Evolutionary conservation across 1,140 invertebrate genomes (phyloP), one percentile per base, ranked within the genome.

Genomic region (Neodiprion lecontei): DNA sequence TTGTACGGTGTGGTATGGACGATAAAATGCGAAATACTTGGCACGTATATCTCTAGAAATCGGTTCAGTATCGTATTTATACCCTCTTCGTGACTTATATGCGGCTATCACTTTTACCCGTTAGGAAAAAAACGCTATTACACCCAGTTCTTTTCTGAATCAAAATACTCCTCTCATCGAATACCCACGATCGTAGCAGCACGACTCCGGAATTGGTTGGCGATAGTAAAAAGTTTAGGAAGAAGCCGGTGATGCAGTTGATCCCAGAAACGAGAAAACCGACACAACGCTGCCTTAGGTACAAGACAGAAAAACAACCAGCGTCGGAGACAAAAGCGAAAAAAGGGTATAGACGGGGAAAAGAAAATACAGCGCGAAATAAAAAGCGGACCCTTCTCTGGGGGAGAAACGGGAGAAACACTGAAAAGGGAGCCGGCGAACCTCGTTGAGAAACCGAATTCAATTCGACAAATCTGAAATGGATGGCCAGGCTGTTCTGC

Each of bases 251-350:
- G 72, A 77, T 77, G 77, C 80, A 80, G 79, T 74, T 85, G 81
- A 85, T 84, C 79, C 77, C 79, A 74, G 78, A 61, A 84, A 81
- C 77, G 81, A 77, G 73, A 73, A 81, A 76, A 73, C 72, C n/a
- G 28, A 40, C n/a, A 17, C 11, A 17, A 61, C 67, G 40, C 70
- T 68, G 48, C 72, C 68, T 48, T 65, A 61, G 50, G 47, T 53
- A 28, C 66, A 47, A 70, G 69, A 61, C 28, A 70, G 72, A 47
- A 48, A 73, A 28, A 10, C 66, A 17, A 67, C 68, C 40, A 48
- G 53, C 47, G 74, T 61, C 61, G 28, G 48, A 70, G 69, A 70
- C 50, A 11, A 48, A n/a, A 47, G n/a, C 17, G 50, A 69, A 23
- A 72, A 69, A 61, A 48, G 48, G 21, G 61, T 68, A 74, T 12